A percentile compares a stretch with the other conserved stretches of the same genome.
phyloP scores from a whole-genome alignment of 2,113 vertebrate species.

The Cyanoliseus patagonus region DNA sequence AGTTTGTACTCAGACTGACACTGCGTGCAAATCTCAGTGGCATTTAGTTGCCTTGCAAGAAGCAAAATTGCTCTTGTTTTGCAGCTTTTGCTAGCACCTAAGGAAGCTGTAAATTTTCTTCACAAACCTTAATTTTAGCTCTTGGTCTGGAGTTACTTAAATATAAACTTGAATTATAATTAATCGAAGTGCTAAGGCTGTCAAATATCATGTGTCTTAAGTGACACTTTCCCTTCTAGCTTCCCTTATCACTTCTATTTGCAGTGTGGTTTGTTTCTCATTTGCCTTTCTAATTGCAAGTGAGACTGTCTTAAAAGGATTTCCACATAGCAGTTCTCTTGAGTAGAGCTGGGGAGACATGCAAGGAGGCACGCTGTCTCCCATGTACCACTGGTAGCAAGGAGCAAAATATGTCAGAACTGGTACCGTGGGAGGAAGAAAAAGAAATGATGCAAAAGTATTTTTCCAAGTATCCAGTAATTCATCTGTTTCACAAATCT shows the following conservation, averaged over 20 bases:
- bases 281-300: constrained; percentile 24
- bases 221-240: background rate
- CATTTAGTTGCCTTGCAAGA: background rate
- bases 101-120: background rate
- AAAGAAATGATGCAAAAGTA: background rate
- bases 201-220: background rate
- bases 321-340: background rate
- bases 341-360: background rate
- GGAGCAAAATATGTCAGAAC: background rate
- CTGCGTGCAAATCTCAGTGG: background rate
- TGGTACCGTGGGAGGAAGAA: background rate
- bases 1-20: background rate
- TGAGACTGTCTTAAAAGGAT: background rate
- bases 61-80: background rate
- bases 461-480: background rate
- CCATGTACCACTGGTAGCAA: background rate
- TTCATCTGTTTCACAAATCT: background rate
- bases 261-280: background rate
- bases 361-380: accelerated
- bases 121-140: background rate
- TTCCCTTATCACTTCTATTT: background rate
- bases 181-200: background rate
- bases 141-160: background rate
- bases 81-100: background rate
- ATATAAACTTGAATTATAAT: constrained; percentile 13